Conservation (phyloP, 1,140 invertebrate species). For the Chironomus tepperi region DNA sequence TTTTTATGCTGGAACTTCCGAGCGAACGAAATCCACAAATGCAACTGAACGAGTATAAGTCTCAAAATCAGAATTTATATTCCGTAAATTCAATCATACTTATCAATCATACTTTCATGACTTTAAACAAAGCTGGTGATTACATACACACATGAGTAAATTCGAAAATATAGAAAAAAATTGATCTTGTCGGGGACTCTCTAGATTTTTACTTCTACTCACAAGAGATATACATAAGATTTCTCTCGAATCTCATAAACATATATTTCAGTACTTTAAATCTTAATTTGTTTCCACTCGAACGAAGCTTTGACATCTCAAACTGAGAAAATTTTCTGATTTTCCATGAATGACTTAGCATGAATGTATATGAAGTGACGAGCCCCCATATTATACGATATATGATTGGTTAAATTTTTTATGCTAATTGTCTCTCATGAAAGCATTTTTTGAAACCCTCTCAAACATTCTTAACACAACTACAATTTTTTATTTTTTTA, state of each 20-base stretch:
- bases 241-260: too few species aligned
- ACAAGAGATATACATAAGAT: too few species aligned
- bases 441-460: neutral
- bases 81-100: neutral
- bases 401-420: neutral
- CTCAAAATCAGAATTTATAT: conserved; percentile 20
- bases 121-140: neutral
- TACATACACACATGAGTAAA: neutral
- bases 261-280: too few species aligned
- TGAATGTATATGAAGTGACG: neutral
- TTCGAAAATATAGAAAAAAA: neutral
- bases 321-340: neutral
- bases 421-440: neutral
- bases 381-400: neutral
- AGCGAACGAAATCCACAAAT: neutral
- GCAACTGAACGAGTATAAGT: neutral
- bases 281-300: too few species aligned
- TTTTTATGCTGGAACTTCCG: neutral
- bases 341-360: neutral
- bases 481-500: too few species aligned
- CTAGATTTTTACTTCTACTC: neutral
- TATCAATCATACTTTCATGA: neutral
- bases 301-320: neutral
- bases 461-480: neutral
- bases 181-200: neutral